Conservation (phyloP, 2,888 invertebrate species). For the Metellina segmentata region DNA sequence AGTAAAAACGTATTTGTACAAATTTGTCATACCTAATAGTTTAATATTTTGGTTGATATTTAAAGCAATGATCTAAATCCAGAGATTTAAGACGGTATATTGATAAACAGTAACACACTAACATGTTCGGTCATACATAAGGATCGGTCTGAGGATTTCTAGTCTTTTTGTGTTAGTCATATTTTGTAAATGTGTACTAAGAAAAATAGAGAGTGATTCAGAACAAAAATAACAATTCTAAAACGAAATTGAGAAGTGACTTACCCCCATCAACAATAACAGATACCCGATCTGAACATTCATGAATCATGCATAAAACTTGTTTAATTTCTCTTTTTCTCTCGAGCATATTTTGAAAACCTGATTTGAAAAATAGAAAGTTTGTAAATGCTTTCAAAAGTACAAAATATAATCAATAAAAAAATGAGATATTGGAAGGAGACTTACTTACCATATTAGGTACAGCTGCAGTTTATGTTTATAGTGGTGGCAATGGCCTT, state of each 20-base stretch:
- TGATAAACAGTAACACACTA: no score
- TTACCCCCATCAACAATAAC: constrained; percentile 45
- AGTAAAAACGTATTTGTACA: no score
- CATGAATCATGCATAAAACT: constrained; percentile 55
- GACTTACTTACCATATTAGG: no score
- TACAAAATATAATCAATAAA: not conserved
- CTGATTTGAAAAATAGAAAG: constrained; percentile 20
- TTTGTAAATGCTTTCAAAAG: not conserved
- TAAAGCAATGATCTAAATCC: no score
- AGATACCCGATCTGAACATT: constrained; percentile 57
- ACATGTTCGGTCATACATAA: no score
- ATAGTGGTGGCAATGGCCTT: no score
- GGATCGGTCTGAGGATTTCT: no score
- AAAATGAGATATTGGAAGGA: not conserved
- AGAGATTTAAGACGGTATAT: no score
- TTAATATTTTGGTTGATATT: no score
- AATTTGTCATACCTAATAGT: no score
- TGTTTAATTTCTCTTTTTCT: constrained; percentile 43
- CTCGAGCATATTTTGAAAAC: constrained; percentile 52
- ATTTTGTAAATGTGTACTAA: not conserved
- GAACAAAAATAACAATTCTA: constrained; percentile 39
- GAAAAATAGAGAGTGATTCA: not conserved
- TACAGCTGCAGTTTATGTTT: no score
- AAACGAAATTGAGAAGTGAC: not conserved
- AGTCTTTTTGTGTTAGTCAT: not conserved